Evolutionary conservation across 2,888 invertebrate genomes (phyloP), one percentile per base, ranked within the genome.

Genomic region (Lomographa bimaculata): DNA sequence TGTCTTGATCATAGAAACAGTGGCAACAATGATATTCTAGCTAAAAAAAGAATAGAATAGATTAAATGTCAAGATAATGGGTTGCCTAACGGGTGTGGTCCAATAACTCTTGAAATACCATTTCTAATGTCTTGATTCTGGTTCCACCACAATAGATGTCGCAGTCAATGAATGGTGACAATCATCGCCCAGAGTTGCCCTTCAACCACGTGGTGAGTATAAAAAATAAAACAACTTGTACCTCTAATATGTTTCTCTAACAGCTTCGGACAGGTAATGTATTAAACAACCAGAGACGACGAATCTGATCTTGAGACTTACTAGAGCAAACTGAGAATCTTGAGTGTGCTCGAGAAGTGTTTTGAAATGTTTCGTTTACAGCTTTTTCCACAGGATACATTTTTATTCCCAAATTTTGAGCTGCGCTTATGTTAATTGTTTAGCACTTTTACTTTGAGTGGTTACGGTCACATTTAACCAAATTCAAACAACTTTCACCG

Each of bases 61-160:
- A n/a, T n/a, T n/a, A n/a, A n/a, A n/a, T n/a, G n/a, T n/a, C n/a
- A n/a, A n/a, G n/a, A n/a, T n/a, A n/a, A n/a, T n/a, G n/a, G n/a
- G n/a, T n/a, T n/a, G n/a, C n/a, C n/a, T n/a, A 33, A 21, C 10
- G 39, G 27, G 20, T 41, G 35, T 29, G 40, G 34, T 34, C 18
- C 52, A 21, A 29, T 54, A 54, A 10, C 38, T 54, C 40, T 26
- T 9, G 8, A 17, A 21, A 26, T 7, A 41, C 18, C n/a, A 14
- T 23, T 51, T 82, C 83, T 86, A 87, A 87, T 79, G 64, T 74
- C 64, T 74, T 82, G 86, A 86, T 85, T 87, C 83, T 85, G 71
- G 67, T 82, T 82, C 81, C 64, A 75, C 80, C 61, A 78, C 69
- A 80, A 57, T 87, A 86, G 86, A 83, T 86, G 59, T 64, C 64